phyloP scores from a whole-genome alignment of 2,113 vertebrate species.

The Delphinus delphis region DNA sequence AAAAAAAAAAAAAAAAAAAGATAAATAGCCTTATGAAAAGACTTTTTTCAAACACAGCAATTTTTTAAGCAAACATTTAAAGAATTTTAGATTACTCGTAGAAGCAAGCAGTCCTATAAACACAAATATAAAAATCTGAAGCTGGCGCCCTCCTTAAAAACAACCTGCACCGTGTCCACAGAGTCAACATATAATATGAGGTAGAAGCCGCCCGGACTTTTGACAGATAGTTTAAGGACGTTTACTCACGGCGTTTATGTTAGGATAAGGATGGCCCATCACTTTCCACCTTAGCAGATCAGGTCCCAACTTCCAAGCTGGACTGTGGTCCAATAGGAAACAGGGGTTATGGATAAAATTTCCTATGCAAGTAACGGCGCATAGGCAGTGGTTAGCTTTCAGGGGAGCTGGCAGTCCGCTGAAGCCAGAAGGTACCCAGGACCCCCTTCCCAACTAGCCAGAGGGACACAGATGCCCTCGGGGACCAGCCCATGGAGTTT shows the following conservation, averaged over 20 bases:
- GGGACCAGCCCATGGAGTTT: neutral
- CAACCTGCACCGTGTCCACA: no score
- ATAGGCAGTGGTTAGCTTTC: neutral
- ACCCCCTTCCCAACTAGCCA: neutral
- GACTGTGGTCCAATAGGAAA: neutral
- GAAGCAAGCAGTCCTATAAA: neutral
- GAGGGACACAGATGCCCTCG: neutral
- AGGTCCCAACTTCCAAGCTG: neutral
- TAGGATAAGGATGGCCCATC: neutral
- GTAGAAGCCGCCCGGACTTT: no score
- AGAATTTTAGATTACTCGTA: neutral
- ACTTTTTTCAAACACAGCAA: neutral
- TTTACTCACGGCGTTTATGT: neutral
- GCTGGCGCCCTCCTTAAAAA: neutral
- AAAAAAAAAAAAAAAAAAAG: neutral
- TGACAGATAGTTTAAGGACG: neutral
- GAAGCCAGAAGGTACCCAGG: neutral
- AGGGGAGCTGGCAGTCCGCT: neutral
- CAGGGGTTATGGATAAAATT: neutral
- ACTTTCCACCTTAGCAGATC: neutral
- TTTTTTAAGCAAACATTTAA: neutral
- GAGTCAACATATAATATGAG: accelerated
- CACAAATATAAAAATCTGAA: neutral
- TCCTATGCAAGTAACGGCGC: neutral
- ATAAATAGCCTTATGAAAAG: neutral